Conservation (phyloP, 2,113 vertebrate species). For the Hyperopisus bebe region DNA sequence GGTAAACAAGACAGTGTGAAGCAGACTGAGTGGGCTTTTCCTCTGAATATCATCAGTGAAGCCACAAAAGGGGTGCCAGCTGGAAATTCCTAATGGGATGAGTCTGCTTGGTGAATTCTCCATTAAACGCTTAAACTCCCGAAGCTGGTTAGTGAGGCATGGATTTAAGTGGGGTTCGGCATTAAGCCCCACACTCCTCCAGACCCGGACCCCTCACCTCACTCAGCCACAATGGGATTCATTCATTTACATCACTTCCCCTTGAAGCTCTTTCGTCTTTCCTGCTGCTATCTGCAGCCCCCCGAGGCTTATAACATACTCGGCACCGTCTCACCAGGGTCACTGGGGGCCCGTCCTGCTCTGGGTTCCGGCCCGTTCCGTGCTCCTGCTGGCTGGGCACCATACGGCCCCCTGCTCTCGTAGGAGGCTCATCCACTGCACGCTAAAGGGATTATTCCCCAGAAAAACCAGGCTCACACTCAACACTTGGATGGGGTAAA, state of each 20-base stretch:
- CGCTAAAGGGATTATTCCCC: slow-evolving; percentile 22
- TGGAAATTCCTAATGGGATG: neutral
- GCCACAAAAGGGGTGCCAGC: neutral
- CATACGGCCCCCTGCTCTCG: neutral
- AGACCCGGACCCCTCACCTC: neutral
- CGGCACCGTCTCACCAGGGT: neutral
- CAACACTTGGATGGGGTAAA: slow-evolving; percentile 20
- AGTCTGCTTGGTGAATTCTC: neutral
- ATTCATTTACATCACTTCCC: neutral
- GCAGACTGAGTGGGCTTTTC: neutral
- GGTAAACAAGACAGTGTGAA: neutral
- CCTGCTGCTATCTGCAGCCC: neutral
- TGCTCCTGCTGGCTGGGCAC: neutral
- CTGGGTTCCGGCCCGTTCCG: neutral
- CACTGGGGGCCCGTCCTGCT: neutral
- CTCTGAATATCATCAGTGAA: neutral
- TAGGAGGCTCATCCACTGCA: slow-evolving; percentile 13
- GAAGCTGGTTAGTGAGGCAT: neutral
- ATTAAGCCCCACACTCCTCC: neutral
- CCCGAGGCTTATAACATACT: neutral
- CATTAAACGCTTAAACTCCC: neutral
- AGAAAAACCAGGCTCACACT: slow-evolving; percentile 16
- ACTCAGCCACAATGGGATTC: neutral
- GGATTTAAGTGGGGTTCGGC: neutral
- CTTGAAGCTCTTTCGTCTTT: neutral